Evolutionary conservation across 64 coral and sea anemone species (phyloP).

Genomic region (Exaiptasia diaphana): DNA sequence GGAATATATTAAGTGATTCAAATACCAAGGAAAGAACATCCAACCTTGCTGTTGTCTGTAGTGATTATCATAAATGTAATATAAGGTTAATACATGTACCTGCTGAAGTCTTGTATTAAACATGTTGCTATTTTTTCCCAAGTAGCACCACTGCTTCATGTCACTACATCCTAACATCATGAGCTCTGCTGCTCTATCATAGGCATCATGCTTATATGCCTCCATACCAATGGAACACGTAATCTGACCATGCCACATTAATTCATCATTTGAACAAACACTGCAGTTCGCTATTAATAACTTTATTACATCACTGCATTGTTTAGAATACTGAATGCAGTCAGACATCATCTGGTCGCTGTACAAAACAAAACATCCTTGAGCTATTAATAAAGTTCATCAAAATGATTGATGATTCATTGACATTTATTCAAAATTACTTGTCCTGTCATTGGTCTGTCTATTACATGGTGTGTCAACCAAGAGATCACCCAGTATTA

Average conservation of each 20-base stretch:
- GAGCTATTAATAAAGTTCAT: no score
- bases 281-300: background rate
- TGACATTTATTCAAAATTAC: background rate
- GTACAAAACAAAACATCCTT: background rate
- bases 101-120: background rate
- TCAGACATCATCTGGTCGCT: slow-evolving; percentile 1
- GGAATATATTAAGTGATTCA: no score
- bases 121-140: background rate
- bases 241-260: slow-evolving; percentile 29
- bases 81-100: background rate
- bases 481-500: background rate
- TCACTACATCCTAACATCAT: slow-evolving; percentile 37
- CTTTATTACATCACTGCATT: background rate
- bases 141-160: slow-evolving; percentile 40
- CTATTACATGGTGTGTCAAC: background rate
- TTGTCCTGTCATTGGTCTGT: background rate
- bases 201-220: slow-evolving; percentile 25
- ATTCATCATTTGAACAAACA: slow-evolving; percentile 31
- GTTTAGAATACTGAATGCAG: background rate
- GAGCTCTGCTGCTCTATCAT: slow-evolving; percentile 16
- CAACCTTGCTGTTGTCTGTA: background rate
- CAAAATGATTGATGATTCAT: background rate
- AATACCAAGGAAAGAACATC: background rate
- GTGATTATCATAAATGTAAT: background rate
- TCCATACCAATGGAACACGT: slow-evolving; percentile 19